Evolutionary conservation across 2,113 vertebrate species (phyloP).

Genomic region (Chaetodon trifascialis): DNA sequence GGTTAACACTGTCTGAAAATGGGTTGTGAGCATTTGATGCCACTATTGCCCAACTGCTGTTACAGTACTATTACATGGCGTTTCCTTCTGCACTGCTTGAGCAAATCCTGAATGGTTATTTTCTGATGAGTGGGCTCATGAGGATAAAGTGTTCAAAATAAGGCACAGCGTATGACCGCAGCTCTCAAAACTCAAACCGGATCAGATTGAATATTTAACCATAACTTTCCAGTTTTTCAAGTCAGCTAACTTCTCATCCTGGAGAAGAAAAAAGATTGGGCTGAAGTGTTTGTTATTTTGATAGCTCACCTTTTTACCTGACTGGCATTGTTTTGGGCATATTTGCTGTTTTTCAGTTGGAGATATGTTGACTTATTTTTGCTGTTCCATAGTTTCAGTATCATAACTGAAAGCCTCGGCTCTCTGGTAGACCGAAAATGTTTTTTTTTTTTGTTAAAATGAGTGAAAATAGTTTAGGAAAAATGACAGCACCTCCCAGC

Average conservation of each 20-base stretch:
- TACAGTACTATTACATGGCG: not conserved
- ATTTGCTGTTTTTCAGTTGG: not conserved
- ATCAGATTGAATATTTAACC: not conserved
- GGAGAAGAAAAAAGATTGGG: not conserved
- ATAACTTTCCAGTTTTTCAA: too few relatives aligned
- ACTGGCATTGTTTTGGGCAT: not conserved
- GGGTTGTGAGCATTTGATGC: not conserved
- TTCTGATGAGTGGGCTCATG: not conserved
- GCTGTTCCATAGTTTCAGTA: not conserved
- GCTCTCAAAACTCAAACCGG: not conserved
- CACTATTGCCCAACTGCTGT: not conserved
- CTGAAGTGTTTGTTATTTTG: not conserved
- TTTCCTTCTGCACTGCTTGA: not conserved
- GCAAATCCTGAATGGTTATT: too few relatives aligned
- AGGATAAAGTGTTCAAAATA: not conserved
- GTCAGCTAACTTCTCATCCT: not conserved
- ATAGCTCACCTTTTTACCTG: not conserved
- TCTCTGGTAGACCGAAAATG: not conserved
- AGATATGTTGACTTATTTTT: not conserved
- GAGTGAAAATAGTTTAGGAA: slow-evolving; percentile 41
- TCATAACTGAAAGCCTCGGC: slow-evolving; percentile 1
- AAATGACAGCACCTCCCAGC: slow-evolving; percentile 53
- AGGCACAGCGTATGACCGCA: not conserved
- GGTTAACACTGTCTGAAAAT: not conserved
- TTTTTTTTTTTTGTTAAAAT: not conserved